Evolutionary conservation across 2,888 invertebrate species (phyloP), one percentile per base, ranked within the genome.

Genomic region (Agrotis clavis): DNA sequence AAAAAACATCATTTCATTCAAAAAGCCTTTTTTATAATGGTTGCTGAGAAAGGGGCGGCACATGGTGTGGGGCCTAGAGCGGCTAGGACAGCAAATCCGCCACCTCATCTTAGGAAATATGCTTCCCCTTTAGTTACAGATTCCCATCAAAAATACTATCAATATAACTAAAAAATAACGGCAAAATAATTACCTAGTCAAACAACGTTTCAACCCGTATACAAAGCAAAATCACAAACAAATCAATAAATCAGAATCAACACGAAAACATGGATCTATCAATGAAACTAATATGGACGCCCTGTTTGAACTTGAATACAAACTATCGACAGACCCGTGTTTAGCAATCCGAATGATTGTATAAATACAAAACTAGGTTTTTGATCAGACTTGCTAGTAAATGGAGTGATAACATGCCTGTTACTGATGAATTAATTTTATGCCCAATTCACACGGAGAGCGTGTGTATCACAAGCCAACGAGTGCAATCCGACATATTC

Each of bases 261-360:
- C 73, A 78, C 19, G 67, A 73, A 82, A 82, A 59, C 65, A 82
- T 66, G 54, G 18, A 19, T 68, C 19, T 79, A 68, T 56, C 65
- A 82, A 79, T 79, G 82, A 63, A 79, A 79, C 68, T 69, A 82
- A 79, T 79, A 82, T 48, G 62, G 53, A 47, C 19, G 41, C 57
- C 67, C 48, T 73, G 62, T 79, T 79, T 79, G 67, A 78, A 79
- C 73, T 78, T 79, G 54, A 68, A 62, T 51, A 78, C 67, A 72
- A 62, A 66, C 64, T 82, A 79, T 59, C 54, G 35, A 54, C 59
- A 53, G 25, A 21, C 54, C n/a, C 47, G 45, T 82, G 79, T 82
- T 82, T 73, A 79, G 65, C 67, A 62, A 82, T 72, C 54, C 73
- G 30, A 48, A 63, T 79, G 71, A 71, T 77, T 77, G 73, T 82